Base-by-base conservation (phyloP, 1,140 invertebrate species). In the Brachystomella parvula region DNA sequence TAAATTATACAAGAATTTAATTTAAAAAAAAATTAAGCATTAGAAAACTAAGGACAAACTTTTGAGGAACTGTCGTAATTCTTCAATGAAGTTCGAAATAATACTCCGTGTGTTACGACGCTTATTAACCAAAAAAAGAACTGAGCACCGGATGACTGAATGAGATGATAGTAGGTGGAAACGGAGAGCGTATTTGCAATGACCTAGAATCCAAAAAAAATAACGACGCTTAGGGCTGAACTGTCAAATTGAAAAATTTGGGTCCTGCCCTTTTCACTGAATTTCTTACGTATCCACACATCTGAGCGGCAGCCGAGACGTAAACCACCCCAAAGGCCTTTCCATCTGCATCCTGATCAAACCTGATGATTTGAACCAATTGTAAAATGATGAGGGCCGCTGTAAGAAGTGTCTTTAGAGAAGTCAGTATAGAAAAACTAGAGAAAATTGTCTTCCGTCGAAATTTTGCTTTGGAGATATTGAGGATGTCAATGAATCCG, bases 41-140 rank as follows among this genome's bases (percentile, higher is more conserved):
- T 3, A 21, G 3, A 6, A 9, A 3, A 29, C 26, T n/a, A 60
- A 12, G 6, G 30, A 17, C 17, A 1, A 32, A 19, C 19, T 32
- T 32, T 58, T n/a, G 3, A 2, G 61, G 15, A 24, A 28, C 44
- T 21, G 19, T 58, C 32, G 32, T 57, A 33, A 57, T 32, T 30
- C 39, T 29, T 15, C 3, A 74, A 56, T n/a, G 71, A 82, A 57
- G 84, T 85, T 72, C 89, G 82, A 73, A 89, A 88, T 73, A 87
- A 86, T 28, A 90, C 81, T 66, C 86, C 77, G 30, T 87, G 87
- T 68, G 83, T 86, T 29, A 94, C 15, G 2, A 81, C 77, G 53
- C 89, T 75, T 2, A 90, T 75, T 33, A 92, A 81, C 91, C 91
- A 96, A 79, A 94, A 96, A 47, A 91, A 78, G 76, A 94, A 94